A percentile compares a stretch with the other conserved stretches of the same genome.
Evolutionary conservation across 1,140 invertebrate species (phyloP).

Genomic region (Diuraphis noxia): DNA sequence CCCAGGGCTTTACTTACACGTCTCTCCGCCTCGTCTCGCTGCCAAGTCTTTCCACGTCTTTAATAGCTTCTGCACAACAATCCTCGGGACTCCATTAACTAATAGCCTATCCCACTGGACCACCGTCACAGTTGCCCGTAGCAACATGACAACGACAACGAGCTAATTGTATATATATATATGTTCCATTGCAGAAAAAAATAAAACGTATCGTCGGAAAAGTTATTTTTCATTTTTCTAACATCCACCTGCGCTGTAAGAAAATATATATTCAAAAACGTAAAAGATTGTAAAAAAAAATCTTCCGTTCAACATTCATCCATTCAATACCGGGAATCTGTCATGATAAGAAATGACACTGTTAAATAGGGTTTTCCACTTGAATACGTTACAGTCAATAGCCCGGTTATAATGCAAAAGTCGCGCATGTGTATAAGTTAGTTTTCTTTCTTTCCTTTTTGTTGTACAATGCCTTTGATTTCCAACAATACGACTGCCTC

Average conservation of each 20-base stretch:
- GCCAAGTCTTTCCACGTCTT: slow-evolving; percentile 16
- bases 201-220: not conserved
- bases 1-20: slow-evolving; percentile 27
- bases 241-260: not conserved
- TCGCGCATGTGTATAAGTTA: not conserved
- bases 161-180: not conserved
- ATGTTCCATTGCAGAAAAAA: not conserved
- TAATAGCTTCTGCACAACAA: slow-evolving; percentile 28
- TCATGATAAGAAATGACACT: slow-evolving; percentile 1
- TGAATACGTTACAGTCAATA: not conserved
- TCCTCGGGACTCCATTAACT: slow-evolving; percentile 46
- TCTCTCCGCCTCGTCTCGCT: not conserved
- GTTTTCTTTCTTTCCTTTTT: not conserved
- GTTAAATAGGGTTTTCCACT: not conserved
- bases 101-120: slow-evolving; percentile 34
- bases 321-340: not conserved
- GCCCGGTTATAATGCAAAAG: not conserved
- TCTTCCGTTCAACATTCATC: not conserved
- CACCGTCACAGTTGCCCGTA: not conserved
- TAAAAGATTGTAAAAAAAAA: not conserved
- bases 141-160: slow-evolving; percentile 28
- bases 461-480: not conserved
- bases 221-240: not conserved
- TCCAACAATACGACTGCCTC: not conserved
- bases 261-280: not conserved